Base-by-base conservation (phyloP, 2,113 vertebrate species). In the Anseranas semipalmata region DNA sequence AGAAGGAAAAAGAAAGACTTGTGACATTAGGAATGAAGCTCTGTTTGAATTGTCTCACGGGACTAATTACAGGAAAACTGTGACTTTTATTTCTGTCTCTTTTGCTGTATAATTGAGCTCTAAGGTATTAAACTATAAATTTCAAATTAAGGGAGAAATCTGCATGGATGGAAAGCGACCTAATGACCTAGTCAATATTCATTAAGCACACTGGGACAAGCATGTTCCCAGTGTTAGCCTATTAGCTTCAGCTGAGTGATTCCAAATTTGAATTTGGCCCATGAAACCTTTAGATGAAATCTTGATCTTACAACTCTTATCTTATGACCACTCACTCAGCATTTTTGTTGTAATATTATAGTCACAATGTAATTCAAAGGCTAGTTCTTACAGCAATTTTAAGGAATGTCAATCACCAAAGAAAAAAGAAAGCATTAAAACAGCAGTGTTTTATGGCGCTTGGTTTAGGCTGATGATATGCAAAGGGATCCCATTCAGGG, bases 81-180 rank as follows among this genome's bases (percentile, higher is more conserved):
- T 89, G 65, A 70, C 19, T 93, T 95, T 90, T 86, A 78, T 87
- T 88, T 62, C 59, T 91, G 39, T 91, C 65, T 95, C 15, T 96
- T 89, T 88, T 60, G 33, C 79, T 41, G 10, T 71, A 4, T 82
- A 87, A 87, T 70, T 93, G 82, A 81, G 17, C 62, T 90, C 76
- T 86, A 58, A 91, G 60, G 45, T 95, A 82, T 87, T 95, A 76
- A 78, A 67, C 77, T 79, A 79, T 84, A 88, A 41, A 88, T 90
- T 93, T 96, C 50, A 71, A 87, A 88, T 63, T 86, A 48, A 74
- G 68, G 72, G 35, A 89, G 35, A 87, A 87, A 89, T 68, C 48
- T 27, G 43, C 58, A 56, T 55, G 53, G 45, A 66, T 30, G 35
- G 53, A 89, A 93, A 67, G 39, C 48, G 71, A 24, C n/a, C 16